Base-by-base conservation (phyloP, 1,140 invertebrate genomes). In the Venturia canescens region DNA sequence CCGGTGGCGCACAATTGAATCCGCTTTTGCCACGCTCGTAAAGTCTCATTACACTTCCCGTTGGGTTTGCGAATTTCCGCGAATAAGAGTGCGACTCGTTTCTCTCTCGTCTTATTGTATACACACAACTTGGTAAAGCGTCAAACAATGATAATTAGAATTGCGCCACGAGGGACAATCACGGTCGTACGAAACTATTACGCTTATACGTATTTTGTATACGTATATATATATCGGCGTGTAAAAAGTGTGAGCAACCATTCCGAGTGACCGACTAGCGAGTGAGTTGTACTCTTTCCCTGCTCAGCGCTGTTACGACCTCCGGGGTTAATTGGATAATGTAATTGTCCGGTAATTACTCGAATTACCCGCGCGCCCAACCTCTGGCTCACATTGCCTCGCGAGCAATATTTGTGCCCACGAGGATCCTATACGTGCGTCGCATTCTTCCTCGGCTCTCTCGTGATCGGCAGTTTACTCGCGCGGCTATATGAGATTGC, bases 251-350 rank as follows among this genome's bases (percentile, higher is more conserved):
- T 50, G 38, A 18, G 70, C 50, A 44, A 74, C 38, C 50, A 34
- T 16, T 13, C 15, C 66, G 34, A 71, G 15, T 71, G 69, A 71
- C 34, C 31, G 70, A 72, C 70, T 72, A 44, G 48, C 72, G 72
- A 75, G 72, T 31, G 26, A 75, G 15, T n/a, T 21, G 9, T 26
- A 50, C 70, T 72, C 67, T 11, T 21, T 38, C 15, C 6, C n/a
- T n/a, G 18, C n/a, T 23, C 57, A 60, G 11, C 1, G 3, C 57
- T 4, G 79, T 76, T 84, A 77, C 89, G 88, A 89, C 88, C 88
- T 85, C 86, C 86, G 83, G 86, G 88, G 88, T 90, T 91, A 91
- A 90, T 90, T 89, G 89, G 90, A 90, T 91, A 90, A 91, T 90
- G 88, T 88, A 91, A 91, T 91, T 90, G 88, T 90, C 84, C 79